Evolutionary conservation across 2,888 invertebrate genomes (phyloP).

Genomic region (Eugnorisma glareosa): DNA sequence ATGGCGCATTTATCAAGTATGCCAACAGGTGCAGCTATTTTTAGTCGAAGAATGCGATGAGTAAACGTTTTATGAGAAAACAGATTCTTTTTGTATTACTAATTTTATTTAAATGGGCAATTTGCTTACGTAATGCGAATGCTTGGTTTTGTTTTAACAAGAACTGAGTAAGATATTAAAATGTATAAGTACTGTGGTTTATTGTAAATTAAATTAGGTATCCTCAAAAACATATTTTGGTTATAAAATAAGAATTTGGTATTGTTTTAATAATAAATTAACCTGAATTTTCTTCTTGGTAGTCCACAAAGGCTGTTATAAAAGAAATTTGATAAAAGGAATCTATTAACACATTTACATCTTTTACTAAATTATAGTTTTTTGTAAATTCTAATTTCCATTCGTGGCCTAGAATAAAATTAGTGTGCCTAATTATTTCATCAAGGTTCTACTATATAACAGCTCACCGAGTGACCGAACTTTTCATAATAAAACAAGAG

Average conservation of each 20-base stretch:
- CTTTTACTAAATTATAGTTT: not conserved
- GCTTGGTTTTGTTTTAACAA: constrained; percentile 3
- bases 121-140: constrained; percentile 29
- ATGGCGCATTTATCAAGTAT: constrained; percentile 41
- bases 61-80: constrained; percentile 23
- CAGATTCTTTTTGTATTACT: not conserved
- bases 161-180: constrained; percentile 6
- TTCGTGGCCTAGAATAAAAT: constrained; percentile 23
- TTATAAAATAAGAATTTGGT: not conserved
- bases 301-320: not conserved
- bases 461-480: not conserved
- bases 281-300: not conserved
- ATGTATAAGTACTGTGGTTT: constrained; percentile 6
- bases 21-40: constrained; percentile 45
- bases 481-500: not conserved
- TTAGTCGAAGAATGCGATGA: constrained; percentile 24
- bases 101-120: constrained; percentile 31
- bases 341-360: not conserved
- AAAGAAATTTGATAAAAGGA: not conserved
- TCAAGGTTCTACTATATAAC: not conserved
- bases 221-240: constrained; percentile 3
- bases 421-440: constrained; percentile 16
- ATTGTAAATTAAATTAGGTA: constrained; percentile 26
- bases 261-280: not conserved
- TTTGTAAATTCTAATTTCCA: not conserved